A percentile compares a stretch with the other conserved stretches of the same genome.
Evolutionary conservation across 2,113 vertebrate species (phyloP).

Genomic region (Chaetodon auriga): DNA sequence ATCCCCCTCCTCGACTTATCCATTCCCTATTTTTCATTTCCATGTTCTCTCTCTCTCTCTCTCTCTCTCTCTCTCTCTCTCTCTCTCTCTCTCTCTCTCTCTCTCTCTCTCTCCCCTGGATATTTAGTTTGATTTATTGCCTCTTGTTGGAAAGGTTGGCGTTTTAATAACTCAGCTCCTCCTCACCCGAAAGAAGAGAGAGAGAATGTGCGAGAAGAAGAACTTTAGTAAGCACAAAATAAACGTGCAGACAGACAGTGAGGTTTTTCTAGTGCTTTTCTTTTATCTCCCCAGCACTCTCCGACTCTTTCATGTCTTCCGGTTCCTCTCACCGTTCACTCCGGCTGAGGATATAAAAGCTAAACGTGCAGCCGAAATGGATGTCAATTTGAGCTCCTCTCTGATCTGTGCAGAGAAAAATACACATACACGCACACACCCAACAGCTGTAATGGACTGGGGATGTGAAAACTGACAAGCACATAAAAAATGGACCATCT

Average conservation of each 20-base stretch:
- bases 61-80: constrained; percentile 36
- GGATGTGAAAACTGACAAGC: constrained; percentile 69
- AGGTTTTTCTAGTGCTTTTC: constrained; percentile 60
- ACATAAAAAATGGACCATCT: constrained; percentile 52
- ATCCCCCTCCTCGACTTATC: constrained; percentile 67
- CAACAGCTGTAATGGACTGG: constrained; percentile 72
- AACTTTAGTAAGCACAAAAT: constrained; percentile 85
- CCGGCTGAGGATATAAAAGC: constrained; percentile 73
- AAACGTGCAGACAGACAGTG: constrained; percentile 74
- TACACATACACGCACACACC: constrained; percentile 34
- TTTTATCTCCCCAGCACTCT: constrained; percentile 71
- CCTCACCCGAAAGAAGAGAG: constrained; percentile 72
- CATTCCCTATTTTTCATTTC: constrained; percentile 76
- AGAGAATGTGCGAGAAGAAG: constrained; percentile 67
- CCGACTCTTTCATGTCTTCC: constrained; percentile 75
- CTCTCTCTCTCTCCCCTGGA: constrained; percentile 69
- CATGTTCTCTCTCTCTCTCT: constrained; percentile 58
- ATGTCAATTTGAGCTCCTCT: constrained; percentile 77
- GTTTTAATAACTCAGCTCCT: constrained; percentile 88
- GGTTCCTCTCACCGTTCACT: constrained; percentile 55
- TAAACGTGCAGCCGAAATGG: constrained; percentile 74
- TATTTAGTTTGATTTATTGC: constrained; percentile 88
- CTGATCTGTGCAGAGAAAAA: constrained; percentile 70
- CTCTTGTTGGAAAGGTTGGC: constrained; percentile 86
- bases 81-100: neutral